Conservation (phyloP, 2,888 invertebrate species). For the Eueremaeus valkanovi region DNA sequence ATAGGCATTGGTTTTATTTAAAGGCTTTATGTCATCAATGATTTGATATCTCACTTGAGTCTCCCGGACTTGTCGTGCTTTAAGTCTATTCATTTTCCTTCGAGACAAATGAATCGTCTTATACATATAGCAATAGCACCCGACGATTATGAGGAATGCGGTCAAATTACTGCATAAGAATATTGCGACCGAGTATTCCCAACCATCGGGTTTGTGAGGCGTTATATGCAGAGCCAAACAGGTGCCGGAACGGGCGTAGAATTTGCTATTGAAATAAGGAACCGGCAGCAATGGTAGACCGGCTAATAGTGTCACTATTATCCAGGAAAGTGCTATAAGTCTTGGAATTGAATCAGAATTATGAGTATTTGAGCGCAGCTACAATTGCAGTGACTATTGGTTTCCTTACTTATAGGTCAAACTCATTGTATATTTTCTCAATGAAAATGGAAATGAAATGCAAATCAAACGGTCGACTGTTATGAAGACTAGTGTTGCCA, state of each 20-base stretch:
- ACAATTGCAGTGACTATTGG: not conserved
- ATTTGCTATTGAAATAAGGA: slow-evolving; percentile 50
- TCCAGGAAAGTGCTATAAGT: slow-evolving; percentile 49
- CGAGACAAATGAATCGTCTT: slow-evolving; percentile 47
- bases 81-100: slow-evolving; percentile 46
- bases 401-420: slow-evolving; percentile 45
- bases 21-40: too few species aligned
- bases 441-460: slow-evolving; percentile 52
- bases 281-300: slow-evolving; percentile 49
- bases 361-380: not conserved
- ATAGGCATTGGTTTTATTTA: too few species aligned
- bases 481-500: slow-evolving; percentile 54
- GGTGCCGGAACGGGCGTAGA: slow-evolving; percentile 51
- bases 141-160: slow-evolving; percentile 50
- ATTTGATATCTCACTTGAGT: slow-evolving; percentile 12
- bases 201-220: slow-evolving; percentile 50
- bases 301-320: slow-evolving; percentile 48
- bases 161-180: slow-evolving; percentile 51
- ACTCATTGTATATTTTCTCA: slow-evolving; percentile 47
- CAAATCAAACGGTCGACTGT: slow-evolving; percentile 54
- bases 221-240: slow-evolving; percentile 52
- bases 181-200: slow-evolving; percentile 51
- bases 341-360: too few species aligned
- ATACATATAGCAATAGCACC: slow-evolving; percentile 51
- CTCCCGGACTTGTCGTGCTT: slow-evolving; percentile 42